A percentile compares a stretch with the other conserved stretches of the same genome.
Evolutionary conservation across 2,888 invertebrate genomes (phyloP).

Genomic region (Tachystola acroxantha): DNA sequence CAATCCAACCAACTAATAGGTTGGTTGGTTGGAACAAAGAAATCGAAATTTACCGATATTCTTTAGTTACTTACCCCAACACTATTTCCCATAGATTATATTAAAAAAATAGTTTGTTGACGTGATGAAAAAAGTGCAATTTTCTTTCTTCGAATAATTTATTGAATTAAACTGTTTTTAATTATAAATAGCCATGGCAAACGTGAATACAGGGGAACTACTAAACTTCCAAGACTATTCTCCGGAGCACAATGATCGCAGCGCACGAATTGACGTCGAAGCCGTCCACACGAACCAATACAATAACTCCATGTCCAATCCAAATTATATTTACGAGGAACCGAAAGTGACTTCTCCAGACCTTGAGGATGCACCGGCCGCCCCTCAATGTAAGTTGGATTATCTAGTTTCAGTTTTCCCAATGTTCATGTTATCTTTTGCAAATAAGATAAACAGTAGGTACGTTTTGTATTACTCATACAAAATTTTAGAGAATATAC

Average conservation of each 20-base stretch:
- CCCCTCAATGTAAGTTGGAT: conserved; percentile 47
- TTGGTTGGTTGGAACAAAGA: background rate
- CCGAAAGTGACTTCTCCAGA: conserved; percentile 30
- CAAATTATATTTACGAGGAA: conserved; percentile 57
- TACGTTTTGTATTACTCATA: no score
- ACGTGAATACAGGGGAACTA: conserved; percentile 78
- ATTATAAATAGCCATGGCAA: conserved; percentile 37
- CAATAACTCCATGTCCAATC: conserved; percentile 57
- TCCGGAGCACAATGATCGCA: conserved; percentile 74
- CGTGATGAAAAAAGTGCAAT: conserved; percentile 1
- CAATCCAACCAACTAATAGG: background rate
- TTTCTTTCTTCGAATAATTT: background rate
- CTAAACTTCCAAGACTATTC: conserved; percentile 87
- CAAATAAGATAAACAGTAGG: background rate
- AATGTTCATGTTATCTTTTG: background rate
- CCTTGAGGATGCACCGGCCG: conserved; percentile 37
- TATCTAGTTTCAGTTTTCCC: no score
- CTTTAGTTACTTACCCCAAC: no score
- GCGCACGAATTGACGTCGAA: conserved; percentile 82
- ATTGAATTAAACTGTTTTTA: background rate
- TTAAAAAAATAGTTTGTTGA: background rate
- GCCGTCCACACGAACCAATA: conserved; percentile 75
- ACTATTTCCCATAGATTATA: no score
- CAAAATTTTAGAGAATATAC: no score
- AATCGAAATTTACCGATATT: no score